These are phyloP conservation scores for Theocolax elegans DNA, from an alignment of 1,140 invertebrate species.

Conservation along the genomic window DNA sequence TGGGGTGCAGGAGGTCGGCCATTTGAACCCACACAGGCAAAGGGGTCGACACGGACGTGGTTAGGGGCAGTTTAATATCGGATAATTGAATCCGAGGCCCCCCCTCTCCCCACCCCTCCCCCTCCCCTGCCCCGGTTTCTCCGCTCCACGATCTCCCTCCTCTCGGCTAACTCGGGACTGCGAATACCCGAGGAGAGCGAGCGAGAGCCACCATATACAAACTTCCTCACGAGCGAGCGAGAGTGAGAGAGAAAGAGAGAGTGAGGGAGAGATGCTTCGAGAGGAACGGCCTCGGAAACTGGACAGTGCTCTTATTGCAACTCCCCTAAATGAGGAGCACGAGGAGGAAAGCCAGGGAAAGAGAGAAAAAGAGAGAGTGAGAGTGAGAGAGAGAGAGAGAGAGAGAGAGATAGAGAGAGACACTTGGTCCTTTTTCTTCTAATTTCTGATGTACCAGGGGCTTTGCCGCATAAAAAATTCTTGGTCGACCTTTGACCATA, in stretches of 20 bases:
- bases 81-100: constrained; percentile 67
- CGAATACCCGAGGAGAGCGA: constrained; percentile 15
- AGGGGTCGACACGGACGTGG: constrained; percentile 61
- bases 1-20: constrained; percentile 54
- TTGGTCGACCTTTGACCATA: too few species aligned
- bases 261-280: constrained; percentile 25
- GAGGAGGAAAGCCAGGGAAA: constrained; percentile 4
- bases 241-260: constrained; percentile 32
- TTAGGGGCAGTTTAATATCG: constrained; percentile 68
- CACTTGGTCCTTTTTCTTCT: constrained; percentile 45
- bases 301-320: constrained; percentile 55
- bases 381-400: constrained; percentile 17
- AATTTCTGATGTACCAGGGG: constrained; percentile 50
- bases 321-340: constrained; percentile 48
- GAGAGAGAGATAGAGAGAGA: too few species aligned
- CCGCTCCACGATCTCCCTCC: constrained; percentile 6
- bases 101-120: constrained; percentile 35
- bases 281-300: constrained; percentile 41
- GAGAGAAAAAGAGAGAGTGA: constrained; percentile 37
- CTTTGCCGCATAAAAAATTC: background rate
- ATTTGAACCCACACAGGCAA: constrained; percentile 61
- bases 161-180: background rate
- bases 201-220: constrained; percentile 29
- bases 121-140: constrained; percentile 41
- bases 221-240: constrained; percentile 35